Evolutionary conservation across 2,888 invertebrate species (phyloP), one percentile per base, ranked within the genome.

Genomic region (Selenia dentaria): DNA sequence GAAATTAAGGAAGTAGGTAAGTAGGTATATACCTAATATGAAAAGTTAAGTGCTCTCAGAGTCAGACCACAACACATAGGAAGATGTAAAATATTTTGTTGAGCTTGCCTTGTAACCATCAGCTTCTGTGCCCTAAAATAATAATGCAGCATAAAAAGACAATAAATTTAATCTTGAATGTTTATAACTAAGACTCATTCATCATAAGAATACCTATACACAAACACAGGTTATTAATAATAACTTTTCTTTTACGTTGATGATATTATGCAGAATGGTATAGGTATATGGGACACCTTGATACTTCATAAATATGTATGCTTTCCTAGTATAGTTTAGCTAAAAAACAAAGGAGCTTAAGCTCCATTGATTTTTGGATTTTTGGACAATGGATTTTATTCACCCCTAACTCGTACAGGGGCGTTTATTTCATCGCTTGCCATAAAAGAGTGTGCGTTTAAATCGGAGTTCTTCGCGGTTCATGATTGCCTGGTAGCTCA

Each of bases 81-180:
- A 37, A 28, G 6, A 25, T 10, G 27, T 33, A 11, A 10, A 32
- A 22, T n/a, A 24, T 14, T 27, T 45, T 29, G 38, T 31, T 38
- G 20, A 20, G 62, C 82, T 81, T 82, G 82, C 81, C 81, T 82
- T 79, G 50, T 62, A 75, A 47, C 54, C 60, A 26, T 45, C 58
- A 35, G 67, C 67, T 31, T 65, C 74, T n/a, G 69, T 69, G 37
- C 68, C 68, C 72, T 72, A 51, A 50, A 35, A 46, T 31, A 40
- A 29, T 33, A 42, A 22, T 25, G 44, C 39, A 26, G 49, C 40
- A 47, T 48, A 42, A 55, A 57, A 36, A n/a, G n/a, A n/a, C n/a
- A n/a, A 29, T 28, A 31, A 13, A 32, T n/a, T 35, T 20, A 20
- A n/a, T 28, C 14, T 27, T 6, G n/a, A n/a, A n/a, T n/a, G n/a